These are phyloP conservation scores for Gobio gobio DNA, from an alignment of 2,113 vertebrate genomes.

Conservation along the genomic window DNA sequence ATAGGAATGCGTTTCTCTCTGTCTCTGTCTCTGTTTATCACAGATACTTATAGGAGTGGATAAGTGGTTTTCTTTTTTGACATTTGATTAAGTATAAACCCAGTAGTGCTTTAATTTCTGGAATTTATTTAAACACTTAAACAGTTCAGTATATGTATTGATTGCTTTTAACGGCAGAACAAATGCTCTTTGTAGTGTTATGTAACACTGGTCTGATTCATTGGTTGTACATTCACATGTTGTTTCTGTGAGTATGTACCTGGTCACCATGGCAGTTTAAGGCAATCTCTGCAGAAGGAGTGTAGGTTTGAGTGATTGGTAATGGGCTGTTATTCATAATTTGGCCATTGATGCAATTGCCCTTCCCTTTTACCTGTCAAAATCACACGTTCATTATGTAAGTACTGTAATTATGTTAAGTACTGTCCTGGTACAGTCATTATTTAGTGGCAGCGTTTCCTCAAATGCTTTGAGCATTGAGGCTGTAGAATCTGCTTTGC, in stretches of 20 bases:
- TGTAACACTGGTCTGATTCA: background rate
- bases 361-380: conserved; percentile 16
- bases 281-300: background rate
- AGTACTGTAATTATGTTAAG: background rate
- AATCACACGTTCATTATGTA: background rate
- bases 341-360: conserved; percentile 14
- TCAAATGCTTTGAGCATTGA: background rate
- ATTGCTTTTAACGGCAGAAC: background rate
- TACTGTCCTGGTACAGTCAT: background rate
- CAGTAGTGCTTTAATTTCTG: background rate
- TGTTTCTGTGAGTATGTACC: background rate
- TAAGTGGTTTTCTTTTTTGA: background rate
- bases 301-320: background rate
- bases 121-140: background rate
- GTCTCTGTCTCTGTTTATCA: too few relatives aligned
- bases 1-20: too few relatives aligned
- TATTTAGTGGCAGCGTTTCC: background rate
- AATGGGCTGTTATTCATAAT: conserved; percentile 14
- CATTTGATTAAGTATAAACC: background rate
- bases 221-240: background rate
- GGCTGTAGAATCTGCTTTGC: background rate
- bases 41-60: background rate
- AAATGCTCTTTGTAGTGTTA: background rate
- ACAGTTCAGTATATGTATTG: background rate
- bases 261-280: conserved; percentile 36